Conservation (phyloP, 2,113 vertebrate genomes). For the Nycticryphes semicollaris region DNA sequence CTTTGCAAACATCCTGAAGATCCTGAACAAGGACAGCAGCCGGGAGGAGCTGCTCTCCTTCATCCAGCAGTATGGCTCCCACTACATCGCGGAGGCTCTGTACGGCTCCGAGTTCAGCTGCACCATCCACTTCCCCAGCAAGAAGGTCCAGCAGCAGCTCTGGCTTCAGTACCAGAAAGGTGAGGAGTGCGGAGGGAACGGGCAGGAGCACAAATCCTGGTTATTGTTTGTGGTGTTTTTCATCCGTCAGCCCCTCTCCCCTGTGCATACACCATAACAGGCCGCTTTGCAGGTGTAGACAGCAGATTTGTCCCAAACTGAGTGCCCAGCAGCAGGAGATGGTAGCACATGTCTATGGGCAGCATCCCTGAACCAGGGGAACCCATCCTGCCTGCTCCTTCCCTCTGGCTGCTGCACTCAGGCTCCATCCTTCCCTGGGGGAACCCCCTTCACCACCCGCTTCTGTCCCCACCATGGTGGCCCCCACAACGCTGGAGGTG, state of each 20-base stretch:
- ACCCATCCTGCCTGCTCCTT: background rate
- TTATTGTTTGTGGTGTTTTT: fast-evolving
- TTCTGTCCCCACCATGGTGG: fast-evolving
- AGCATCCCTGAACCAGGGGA: background rate
- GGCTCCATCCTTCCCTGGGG: background rate
- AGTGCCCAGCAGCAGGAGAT: background rate
- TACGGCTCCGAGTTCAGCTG: constrained; percentile 96
- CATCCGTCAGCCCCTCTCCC: no score
- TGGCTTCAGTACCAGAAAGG: constrained; percentile 99
- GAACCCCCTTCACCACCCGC: background rate
- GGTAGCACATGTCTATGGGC: background rate
- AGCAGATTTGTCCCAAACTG: background rate
- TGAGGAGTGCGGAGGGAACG: constrained; percentile 47
- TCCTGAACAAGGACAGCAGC: constrained; percentile 89
- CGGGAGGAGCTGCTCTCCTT: constrained; percentile 92
- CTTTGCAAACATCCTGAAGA: constrained; percentile 93
- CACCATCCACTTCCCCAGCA: constrained; percentile 96
- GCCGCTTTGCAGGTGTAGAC: fast-evolving
- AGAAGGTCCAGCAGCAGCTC: constrained; percentile 97
- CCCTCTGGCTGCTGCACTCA: background rate
- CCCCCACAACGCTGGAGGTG: fast-evolving
- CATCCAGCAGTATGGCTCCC: constrained; percentile 91
- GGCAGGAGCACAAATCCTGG: background rate
- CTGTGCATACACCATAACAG: fast-evolving
- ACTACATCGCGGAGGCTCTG: constrained; percentile 92